Evolutionary conservation across 2,888 invertebrate genomes (phyloP), one percentile per base, ranked within the genome.

Genomic region (Cephus spinipes): DNA sequence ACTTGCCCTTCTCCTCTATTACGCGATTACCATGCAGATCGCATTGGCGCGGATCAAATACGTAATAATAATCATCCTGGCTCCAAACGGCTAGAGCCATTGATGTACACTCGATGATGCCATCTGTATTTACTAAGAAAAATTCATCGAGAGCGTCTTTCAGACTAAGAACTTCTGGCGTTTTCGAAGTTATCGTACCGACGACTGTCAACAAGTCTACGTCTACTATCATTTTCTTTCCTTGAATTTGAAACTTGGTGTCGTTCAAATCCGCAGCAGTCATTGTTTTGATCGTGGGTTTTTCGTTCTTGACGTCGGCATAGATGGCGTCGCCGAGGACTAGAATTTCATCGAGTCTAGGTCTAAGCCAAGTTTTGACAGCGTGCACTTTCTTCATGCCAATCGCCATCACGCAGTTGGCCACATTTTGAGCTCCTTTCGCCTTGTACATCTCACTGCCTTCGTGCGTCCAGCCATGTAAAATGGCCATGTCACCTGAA

Each of bases 21-120:
- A 79, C 91, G 88, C 77, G 92, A 73, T 83, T 86, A 85, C 91
- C 91, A 3, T 33, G 9, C 0, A 76, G 36, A 36, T 90, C 89
- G 77, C 90, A 94, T 91, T 92, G 92, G 82, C 85, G 85, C 0
- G 95, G 94, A 86, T 95, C 94, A 84, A 94, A 95, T 78, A 94
- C 85, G 82, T 94, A 95, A 77, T 93, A 94, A 73, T 91, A 91
- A 1, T 93, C 93, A 1, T 93, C 93, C 75, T 93, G 93, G 1
- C 92, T 92, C 94, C 94, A 95, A 32, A 95, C 92, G 0, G 94
- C 94, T 0, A 93, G 90, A 1, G 88, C 84, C 86, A 87, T 86
- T 12, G 85, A 82, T 0, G 87, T 83, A 4, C 88, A 87, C 74
- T 91, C 91, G 34, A 91, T 81, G 23, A 90, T 81, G 0, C 90